Base-by-base conservation (phyloP, 1,140 invertebrate species). In the Ostrea edulis region DNA sequence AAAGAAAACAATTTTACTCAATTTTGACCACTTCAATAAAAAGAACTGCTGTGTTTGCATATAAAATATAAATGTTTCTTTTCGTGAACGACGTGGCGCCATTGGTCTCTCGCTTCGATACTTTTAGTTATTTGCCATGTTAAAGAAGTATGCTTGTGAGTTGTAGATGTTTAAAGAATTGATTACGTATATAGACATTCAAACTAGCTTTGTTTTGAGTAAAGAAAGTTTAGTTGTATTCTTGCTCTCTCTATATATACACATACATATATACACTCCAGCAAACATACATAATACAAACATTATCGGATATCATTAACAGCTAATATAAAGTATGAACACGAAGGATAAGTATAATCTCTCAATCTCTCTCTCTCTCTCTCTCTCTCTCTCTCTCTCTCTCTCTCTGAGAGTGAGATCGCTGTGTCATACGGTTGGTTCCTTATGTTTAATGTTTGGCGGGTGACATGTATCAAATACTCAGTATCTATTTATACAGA, bases 401-500 rank as follows among this genome's bases (percentile, higher is more conserved):
- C 35, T 44, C 35, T 44, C n/a, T n/a, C n/a, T n/a, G 65, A 71
- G 65, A 71, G 68, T 35, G 68, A 77, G 58, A 62, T 17, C 7
- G 35, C 35, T 44, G 35, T 44, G 35, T 44, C 35, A 44, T 22
- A 77, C 22, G n/a, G 55, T 20, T 55, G 55, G 14, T 0, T n/a
- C n/a, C 17, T n/a, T 62, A 20, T 77, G 68, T 77, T 29, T 29
- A 77, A 35, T 77, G 68, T 77, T 77, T 77, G 68, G 68, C 68
- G 68, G 25, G 17, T 77, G 68, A 77, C 68, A 77, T 77, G 68
- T 77, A 77, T 77, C 68, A 29, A 35, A 77, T 77, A 77, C 25
- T 35, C 68, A 77, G 68, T 77, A 77, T 77, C 68, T 77, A 77
- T 77, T 77, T 25, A 77, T 77, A 77, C 29, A 77, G 68, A 77